A percentile compares a stretch with the other conserved stretches of the same genome.
Evolutionary conservation across 2,888 invertebrate species (phyloP).

Genomic region (Liopterus haemorrhoidalis): DNA sequence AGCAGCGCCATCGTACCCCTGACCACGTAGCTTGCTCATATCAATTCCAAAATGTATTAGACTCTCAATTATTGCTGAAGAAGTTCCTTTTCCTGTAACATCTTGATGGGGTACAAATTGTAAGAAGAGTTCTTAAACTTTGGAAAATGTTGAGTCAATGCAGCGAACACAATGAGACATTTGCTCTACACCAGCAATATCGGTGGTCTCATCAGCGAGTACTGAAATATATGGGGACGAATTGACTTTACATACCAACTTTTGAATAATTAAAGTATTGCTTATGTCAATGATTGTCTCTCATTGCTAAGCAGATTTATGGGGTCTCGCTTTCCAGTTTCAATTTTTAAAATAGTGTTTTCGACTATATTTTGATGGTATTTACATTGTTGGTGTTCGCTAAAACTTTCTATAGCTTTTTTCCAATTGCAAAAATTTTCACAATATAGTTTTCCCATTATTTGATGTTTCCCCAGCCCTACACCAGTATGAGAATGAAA

Average conservation of each 20-base stretch:
- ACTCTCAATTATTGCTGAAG: conserved; percentile 27
- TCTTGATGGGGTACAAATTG: conserved; percentile 31
- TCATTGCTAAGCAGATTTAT: too few species aligned
- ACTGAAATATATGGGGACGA: conserved; percentile 33
- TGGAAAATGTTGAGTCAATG: conserved; percentile 16
- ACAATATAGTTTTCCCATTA: conserved; percentile 7
- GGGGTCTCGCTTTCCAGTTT: too few species aligned
- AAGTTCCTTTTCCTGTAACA: conserved; percentile 25
- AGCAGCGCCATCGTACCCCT: conserved; percentile 34
- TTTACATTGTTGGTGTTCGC: not conserved
- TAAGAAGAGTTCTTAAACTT: conserved; percentile 29
- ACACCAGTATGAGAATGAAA: too few species aligned
- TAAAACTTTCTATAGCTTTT: conserved; percentile 8
- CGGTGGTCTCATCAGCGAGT: conserved; percentile 36
- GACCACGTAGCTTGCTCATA: conserved; percentile 27
- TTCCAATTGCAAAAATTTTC: conserved; percentile 8
- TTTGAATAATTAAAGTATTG: too few species aligned
- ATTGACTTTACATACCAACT: conserved; percentile 33
- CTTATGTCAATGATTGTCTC: too few species aligned
- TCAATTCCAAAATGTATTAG: conserved; percentile 26
- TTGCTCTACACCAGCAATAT: conserved; percentile 34
- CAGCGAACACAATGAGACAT: conserved; percentile 34
- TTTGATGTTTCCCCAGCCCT: conserved; percentile 3
- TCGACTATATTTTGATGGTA: too few species aligned
- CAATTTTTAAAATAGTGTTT: too few species aligned